Evolutionary conservation across 2,888 invertebrate genomes (phyloP), one percentile per base, ranked within the genome.

Genomic region (Ptilodon capucinus): DNA sequence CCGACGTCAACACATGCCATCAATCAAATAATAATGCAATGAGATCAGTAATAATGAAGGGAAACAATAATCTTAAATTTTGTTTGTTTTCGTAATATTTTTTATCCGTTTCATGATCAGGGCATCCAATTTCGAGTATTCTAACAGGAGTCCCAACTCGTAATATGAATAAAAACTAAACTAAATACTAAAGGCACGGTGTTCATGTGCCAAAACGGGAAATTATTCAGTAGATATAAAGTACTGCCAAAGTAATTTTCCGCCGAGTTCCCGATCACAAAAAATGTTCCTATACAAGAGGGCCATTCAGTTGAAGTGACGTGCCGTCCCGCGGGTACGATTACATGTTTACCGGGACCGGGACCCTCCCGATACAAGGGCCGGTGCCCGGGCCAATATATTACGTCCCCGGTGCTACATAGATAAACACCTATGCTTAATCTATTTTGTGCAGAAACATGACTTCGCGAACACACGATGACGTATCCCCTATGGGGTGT

Each of bases 291-390:
- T 17, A 35, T 42, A 40, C 53, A 50, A 58, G 51, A 59, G 59
- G 52, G 46, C 30, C 44, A 42, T 51, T 54, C 57, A 58, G 53
- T 57, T 61, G 64, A 57, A 63, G 62, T 60, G 74, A 64, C 68
- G 59, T 56, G 47, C 44, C 41, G 50, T 66, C 76, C 60, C 69
- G 9, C 8, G 63, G 61, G 77, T 53, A 36, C 63, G 57, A 73
- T 77, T 72, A 72, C 51, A 54, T 48, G 48, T 57, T 59, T 47
- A 48, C 54, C 42, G 48, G 43, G 48, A 32, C 40, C 36, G 45
- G 44, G 23, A 49, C 49, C 60, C 60, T 55, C 52, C 40, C 42
- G 40, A 51, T 48, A 57, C 41, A 30, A 42, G 41, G 42, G 44
- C 48, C 44, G 40, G 45, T 60, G 55, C 59, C 58, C 60, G 50